Percentiles rank a stretch among this genome's conserved stretches.
Conservation (phyloP, 2,888 invertebrate species). For the Periphyllus acericola region DNA sequence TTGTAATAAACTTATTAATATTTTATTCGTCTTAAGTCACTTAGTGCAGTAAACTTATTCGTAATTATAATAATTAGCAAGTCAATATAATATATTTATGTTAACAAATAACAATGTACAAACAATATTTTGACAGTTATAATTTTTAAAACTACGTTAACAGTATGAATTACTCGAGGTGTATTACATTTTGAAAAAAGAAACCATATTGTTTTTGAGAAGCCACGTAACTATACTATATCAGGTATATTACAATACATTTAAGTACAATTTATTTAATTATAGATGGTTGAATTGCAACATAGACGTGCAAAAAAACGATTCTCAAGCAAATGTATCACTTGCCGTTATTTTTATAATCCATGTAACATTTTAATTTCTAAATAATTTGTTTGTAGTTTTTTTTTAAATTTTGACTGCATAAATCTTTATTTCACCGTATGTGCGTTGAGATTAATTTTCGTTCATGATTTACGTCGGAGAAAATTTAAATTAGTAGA, state of each 20-base stretch:
- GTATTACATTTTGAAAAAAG: background rate
- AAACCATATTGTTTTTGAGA: conserved; percentile 36
- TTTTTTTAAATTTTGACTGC: background rate
- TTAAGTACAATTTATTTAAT: background rate
- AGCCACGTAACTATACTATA: conserved; percentile 44
- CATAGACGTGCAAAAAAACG: background rate
- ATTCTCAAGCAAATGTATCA: background rate
- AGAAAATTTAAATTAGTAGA: background rate
- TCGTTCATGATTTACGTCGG: background rate
- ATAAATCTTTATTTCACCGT: background rate
- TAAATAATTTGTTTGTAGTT: background rate
- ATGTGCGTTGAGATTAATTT: background rate
- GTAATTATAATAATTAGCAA: no score
- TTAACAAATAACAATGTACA: background rate
- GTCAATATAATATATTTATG: background rate
- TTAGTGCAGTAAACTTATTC: background rate
- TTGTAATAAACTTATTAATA: background rate
- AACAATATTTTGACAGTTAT: background rate
- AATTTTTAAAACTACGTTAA: background rate
- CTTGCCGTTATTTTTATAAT: background rate
- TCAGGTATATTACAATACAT: conserved; percentile 2
- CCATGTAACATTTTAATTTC: background rate
- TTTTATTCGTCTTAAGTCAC: background rate
- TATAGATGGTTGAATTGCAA: background rate
- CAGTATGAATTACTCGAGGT: background rate